phyloP scores from a whole-genome alignment of 2,797 vertebrate species.

The Brachymystax lenok region DNA sequence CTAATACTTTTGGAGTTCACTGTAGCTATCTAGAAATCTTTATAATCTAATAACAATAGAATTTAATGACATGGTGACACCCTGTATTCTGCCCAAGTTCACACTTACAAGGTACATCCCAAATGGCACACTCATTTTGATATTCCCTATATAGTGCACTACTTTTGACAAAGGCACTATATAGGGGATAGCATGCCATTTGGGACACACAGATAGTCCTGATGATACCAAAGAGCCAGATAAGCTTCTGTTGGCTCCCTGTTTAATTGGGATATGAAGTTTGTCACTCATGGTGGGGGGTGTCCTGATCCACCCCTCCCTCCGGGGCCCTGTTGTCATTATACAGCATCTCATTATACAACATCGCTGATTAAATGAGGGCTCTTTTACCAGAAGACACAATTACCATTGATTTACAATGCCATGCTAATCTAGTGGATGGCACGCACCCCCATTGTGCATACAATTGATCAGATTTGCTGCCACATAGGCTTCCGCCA shows the following conservation, averaged over 20 bases:
- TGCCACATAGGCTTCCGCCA: constrained; percentile 27
- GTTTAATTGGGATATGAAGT: neutral
- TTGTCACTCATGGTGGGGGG: neutral
- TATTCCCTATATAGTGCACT: no score
- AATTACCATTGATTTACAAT: constrained; percentile 53
- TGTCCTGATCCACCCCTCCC: neutral
- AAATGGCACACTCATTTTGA: no score
- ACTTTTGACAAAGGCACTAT: no score
- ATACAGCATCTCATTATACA: constrained; percentile 11
- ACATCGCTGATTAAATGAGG: constrained; percentile 28
- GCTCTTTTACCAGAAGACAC: constrained; percentile 24
- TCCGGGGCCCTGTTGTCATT: constrained; percentile 23
- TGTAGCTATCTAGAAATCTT: no score
- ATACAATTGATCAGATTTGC: constrained; percentile 40
- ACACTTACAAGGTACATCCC: no score
- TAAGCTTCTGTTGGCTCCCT: neutral
- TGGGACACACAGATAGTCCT: no score
- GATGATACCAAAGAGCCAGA: neutral
- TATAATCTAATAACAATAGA: no score
- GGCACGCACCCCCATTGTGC: constrained; percentile 26
- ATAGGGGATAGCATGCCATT: no score
- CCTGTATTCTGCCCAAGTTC: no score
- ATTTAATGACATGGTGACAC: no score
- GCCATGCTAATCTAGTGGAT: constrained; percentile 34
- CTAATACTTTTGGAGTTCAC: no score